These are phyloP conservation scores for Linnaemya tessellans DNA, from an alignment of 2,888 invertebrate genomes.

Conservation along the genomic window DNA sequence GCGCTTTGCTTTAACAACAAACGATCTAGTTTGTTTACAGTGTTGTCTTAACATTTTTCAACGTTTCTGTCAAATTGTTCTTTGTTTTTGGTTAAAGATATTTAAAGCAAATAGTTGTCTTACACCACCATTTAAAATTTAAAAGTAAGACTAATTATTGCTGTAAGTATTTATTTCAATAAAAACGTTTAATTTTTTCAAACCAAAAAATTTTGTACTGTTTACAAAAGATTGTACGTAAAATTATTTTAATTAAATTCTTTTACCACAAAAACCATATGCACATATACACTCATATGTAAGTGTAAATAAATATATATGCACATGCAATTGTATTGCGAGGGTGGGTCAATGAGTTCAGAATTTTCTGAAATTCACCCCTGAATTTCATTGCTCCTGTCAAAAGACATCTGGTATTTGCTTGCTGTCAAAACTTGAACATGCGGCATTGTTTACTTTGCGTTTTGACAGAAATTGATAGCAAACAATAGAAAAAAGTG, in stretches of 20 bases:
- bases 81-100: background rate
- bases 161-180: slow-evolving; percentile 2
- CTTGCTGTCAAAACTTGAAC: too few species aligned
- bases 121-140: background rate
- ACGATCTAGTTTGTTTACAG: slow-evolving; percentile 4
- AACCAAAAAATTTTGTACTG: background rate
- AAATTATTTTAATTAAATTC: background rate
- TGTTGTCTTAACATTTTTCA: background rate
- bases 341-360: too few species aligned
- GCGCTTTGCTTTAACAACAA: background rate
- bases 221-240: background rate
- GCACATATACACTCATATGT: too few species aligned
- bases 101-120: background rate
- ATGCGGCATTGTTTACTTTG: too few species aligned
- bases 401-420: too few species aligned
- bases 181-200: background rate
- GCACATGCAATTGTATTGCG: too few species aligned
- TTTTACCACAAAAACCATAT: background rate
- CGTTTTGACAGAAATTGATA: too few species aligned
- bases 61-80: background rate
- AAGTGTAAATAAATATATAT: too few species aligned
- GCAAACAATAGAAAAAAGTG: too few species aligned
- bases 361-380: too few species aligned
- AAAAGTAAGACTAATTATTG: background rate
- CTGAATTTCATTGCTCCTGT: too few species aligned